These are phyloP conservation scores for Pseudorhiza aurosa DNA, from an alignment of 30 jellyfish, hydroid and myxozoan species.

Conservation along the genomic window DNA sequence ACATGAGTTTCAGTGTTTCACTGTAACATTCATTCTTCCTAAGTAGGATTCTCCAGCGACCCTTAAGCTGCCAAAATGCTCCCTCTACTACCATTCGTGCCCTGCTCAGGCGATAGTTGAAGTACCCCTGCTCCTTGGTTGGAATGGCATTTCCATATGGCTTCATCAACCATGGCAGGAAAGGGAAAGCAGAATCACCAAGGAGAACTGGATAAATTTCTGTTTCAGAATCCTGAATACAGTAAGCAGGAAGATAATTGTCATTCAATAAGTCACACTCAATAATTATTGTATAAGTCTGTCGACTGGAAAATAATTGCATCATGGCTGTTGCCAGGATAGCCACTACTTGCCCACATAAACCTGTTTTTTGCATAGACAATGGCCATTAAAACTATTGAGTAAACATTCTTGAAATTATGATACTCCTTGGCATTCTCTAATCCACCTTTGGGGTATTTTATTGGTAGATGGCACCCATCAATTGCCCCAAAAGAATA, in stretches of 20 bases:
- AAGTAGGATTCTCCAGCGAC: constrained; percentile 43
- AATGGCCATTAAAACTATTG: constrained; percentile 50
- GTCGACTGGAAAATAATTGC: constrained; percentile 62
- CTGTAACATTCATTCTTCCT: constrained; percentile 26
- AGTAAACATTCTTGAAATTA: constrained; percentile 47
- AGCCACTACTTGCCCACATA: constrained; percentile 70
- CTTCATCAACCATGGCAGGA: constrained; percentile 50
- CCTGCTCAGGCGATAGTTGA: constrained; percentile 45
- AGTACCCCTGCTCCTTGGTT: constrained; percentile 44
- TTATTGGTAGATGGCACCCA: constrained; percentile 63
- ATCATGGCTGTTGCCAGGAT: constrained; percentile 69
- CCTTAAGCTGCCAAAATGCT: constrained; percentile 66
- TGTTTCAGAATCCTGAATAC: not conserved
- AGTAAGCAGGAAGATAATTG: constrained; percentile 19
- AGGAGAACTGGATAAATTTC: constrained; percentile 29
- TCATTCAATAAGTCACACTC: constrained; percentile 6
- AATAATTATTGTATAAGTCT: constrained; percentile 6
- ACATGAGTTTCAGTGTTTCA: constrained; percentile 15
- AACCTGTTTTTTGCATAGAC: constrained; percentile 62
- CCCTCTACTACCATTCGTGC: constrained; percentile 63
- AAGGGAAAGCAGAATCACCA: constrained; percentile 63
- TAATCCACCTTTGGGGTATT: constrained; percentile 58
- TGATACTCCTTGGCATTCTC: constrained; percentile 60
- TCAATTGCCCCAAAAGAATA: constrained; percentile 46
- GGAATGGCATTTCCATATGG: constrained; percentile 48